A percentile compares a stretch with the other conserved stretches of the same genome.
Conservation (phyloP, 1,140 invertebrate species). For the Pomacea maculata region DNA sequence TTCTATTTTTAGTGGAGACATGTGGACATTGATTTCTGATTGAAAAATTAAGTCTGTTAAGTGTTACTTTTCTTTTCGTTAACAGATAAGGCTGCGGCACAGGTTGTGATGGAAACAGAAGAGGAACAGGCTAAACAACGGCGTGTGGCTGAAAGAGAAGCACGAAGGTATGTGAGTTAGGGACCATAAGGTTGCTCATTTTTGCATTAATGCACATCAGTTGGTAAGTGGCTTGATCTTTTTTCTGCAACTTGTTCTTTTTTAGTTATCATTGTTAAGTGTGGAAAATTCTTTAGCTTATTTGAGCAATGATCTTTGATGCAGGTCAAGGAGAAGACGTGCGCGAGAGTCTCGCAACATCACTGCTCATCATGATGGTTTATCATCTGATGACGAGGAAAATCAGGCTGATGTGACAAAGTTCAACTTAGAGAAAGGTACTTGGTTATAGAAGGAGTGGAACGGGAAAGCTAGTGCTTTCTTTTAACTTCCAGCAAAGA, state of each 20-base stretch:
- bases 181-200: no score
- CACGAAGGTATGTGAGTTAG: conserved; percentile 69
- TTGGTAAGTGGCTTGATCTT: no score
- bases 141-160: conserved; percentile 88
- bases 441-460: not conserved
- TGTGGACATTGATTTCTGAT: not conserved
- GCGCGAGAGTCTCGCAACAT: conserved; percentile 72
- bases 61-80: not conserved
- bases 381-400: conserved; percentile 97
- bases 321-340: conserved; percentile 77
- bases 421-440: conserved; percentile 69
- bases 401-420: conserved; percentile 78
- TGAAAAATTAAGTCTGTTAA: not conserved
- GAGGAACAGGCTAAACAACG: conserved; percentile 78
- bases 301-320: conserved; percentile 23
- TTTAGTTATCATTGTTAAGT: not conserved
- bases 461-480: no score
- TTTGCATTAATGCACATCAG: no score
- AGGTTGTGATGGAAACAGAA: conserved; percentile 17
- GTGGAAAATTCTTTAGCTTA: not conserved
- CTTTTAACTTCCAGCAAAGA: no score
- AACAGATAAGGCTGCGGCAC: conserved; percentile 17
- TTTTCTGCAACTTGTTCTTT: not conserved
- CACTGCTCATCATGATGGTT: conserved; percentile 86
- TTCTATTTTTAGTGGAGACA: no score